Conservation (phyloP, 35 echinoderm and acorn worm species). For the Antedon bifida region DNA sequence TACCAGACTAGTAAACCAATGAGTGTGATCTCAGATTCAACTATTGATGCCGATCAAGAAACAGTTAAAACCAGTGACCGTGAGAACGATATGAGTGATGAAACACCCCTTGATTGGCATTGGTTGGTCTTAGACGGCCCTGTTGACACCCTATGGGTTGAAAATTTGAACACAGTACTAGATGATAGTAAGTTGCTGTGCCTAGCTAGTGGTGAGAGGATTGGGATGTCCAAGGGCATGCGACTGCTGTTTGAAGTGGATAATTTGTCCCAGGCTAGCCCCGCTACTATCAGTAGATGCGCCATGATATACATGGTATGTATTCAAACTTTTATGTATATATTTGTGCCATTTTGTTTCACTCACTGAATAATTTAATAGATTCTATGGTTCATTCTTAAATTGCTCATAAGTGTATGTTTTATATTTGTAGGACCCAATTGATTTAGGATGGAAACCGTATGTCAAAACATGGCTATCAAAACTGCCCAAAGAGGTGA, state of each 20-base stretch:
- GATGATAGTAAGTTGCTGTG: conserved; percentile 92
- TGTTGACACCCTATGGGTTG: conserved; percentile 95
- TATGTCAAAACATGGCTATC: conserved; percentile 85
- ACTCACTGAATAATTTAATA: too few species aligned
- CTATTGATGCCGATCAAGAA: conserved; percentile 3
- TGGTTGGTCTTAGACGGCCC: conserved; percentile 92
- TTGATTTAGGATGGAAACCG: conserved; percentile 87
- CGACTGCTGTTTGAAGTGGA: conserved; percentile 94
- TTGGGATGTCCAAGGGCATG: conserved; percentile 70
- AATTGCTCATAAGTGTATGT: too few species aligned
- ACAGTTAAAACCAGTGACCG: neutral
- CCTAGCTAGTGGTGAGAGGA: conserved; percentile 90
- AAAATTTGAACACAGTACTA: conserved; percentile 85
- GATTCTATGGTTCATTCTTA: too few species aligned
- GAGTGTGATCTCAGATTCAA: neutral
- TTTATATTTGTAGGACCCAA: too few species aligned
- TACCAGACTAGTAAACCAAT: neutral
- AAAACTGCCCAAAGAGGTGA: conserved; percentile 80
- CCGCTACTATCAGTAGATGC: conserved; percentile 97
- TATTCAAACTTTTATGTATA: neutral
- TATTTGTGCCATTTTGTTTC: too few species aligned
- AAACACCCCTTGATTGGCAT: conserved; percentile 72
- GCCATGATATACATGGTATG: conserved; percentile 96
- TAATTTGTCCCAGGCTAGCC: conserved; percentile 91
- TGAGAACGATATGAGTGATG: conserved; percentile 17